These are phyloP conservation scores for Tanypteryx hageni DNA, from an alignment of 2,888 invertebrate species.

Conservation along the genomic window DNA sequence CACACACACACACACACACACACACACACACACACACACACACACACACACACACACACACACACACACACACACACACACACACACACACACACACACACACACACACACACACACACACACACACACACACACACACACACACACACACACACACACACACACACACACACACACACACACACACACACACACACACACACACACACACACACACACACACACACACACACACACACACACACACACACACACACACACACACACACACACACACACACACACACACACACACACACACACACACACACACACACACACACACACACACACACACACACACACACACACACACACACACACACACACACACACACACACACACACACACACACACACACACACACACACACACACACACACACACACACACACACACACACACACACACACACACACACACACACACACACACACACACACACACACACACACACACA, in stretches of 20 bases:
- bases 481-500: neutral
- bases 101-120: neutral
- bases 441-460: neutral
- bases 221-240: neutral
- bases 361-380: neutral
- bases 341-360: neutral
- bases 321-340: neutral
- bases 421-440: neutral
- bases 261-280: neutral
- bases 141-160: neutral
- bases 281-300: neutral
- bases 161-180: neutral
- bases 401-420: neutral
- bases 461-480: neutral
- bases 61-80: neutral
- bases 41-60: neutral
- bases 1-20: neutral
- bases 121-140: neutral
- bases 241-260: neutral
- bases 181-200: neutral
- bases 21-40: neutral
- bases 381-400: neutral
- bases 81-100: neutral
- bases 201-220: neutral
- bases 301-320: neutral